Evolutionary conservation across 2,797 vertebrate genomes (phyloP).

Genomic region (Helicolenus hilgendorfi): DNA sequence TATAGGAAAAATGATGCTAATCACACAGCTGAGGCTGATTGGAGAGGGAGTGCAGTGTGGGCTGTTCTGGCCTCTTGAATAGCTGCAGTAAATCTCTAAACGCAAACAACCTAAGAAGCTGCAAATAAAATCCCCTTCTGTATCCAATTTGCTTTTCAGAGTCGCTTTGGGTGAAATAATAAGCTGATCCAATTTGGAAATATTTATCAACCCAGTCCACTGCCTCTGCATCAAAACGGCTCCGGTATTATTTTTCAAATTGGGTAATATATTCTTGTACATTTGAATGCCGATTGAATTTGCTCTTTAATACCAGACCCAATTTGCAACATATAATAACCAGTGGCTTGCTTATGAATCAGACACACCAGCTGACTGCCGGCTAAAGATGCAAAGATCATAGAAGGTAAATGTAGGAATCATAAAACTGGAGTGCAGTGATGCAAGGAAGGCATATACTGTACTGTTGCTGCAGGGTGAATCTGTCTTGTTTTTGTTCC

Average conservation of each 20-base stretch:
- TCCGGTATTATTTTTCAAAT: slow-evolving; percentile 81
- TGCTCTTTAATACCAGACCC: slow-evolving; percentile 74
- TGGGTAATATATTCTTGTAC: slow-evolving; percentile 85
- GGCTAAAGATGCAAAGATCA: slow-evolving; percentile 52
- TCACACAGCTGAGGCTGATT: slow-evolving; percentile 78
- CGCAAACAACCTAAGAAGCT: slow-evolving; percentile 81
- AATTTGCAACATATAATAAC: slow-evolving; percentile 82
- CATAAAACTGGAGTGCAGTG: slow-evolving; percentile 44
- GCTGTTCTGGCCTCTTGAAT: slow-evolving; percentile 75
- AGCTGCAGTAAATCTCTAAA: slow-evolving; percentile 84
- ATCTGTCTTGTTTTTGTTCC: slow-evolving; percentile 48
- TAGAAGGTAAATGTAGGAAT: slow-evolving; percentile 65
- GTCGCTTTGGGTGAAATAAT: slow-evolving; percentile 88
- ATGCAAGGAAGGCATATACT: slow-evolving; percentile 30
- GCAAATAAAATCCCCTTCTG: slow-evolving; percentile 84
- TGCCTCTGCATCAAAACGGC: slow-evolving; percentile 78
- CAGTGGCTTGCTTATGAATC: slow-evolving; percentile 57
- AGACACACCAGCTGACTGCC: slow-evolving; percentile 48
- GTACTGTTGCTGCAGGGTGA: slow-evolving; percentile 20
- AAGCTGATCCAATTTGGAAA: slow-evolving; percentile 89
- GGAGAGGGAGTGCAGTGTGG: slow-evolving; percentile 65
- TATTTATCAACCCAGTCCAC: slow-evolving; percentile 87
- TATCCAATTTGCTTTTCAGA: slow-evolving; percentile 87
- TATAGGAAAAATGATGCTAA: slow-evolving; percentile 78
- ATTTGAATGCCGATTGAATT: slow-evolving; percentile 84